Base-by-base conservation (phyloP, 1,140 invertebrate species). In the Triops longicaudatus region DNA sequence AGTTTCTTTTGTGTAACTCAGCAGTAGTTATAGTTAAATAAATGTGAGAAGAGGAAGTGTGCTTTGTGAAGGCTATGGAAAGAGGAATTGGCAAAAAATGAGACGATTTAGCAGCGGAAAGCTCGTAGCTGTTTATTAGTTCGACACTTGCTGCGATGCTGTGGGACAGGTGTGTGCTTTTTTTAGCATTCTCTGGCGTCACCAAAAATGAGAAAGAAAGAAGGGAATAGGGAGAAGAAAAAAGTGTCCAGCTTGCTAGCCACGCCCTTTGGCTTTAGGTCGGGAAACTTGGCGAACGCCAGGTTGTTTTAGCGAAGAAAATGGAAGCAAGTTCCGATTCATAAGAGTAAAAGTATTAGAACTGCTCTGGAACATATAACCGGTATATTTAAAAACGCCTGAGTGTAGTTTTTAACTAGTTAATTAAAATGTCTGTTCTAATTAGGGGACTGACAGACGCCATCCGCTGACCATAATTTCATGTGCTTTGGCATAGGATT, bases 101-200 rank as follows among this genome's bases (percentile, higher is more conserved):
- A 37, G 31, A 7, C 31, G 31, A 37, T 37, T 37, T 37, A 37
- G 31, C 31, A 37, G 31, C 31, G 31, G 31, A 37, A 37, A 37
- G 31, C 7, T 37, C 31, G 9, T 9, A 17, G 22, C 73, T 74
- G 37, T 41, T 42, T 22, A 42, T 26, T 42, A 74, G 43, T 74
- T 42, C 73, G 73, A 74, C 37, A 44, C 43, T 74, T 44, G 73
- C 43, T 44, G 73, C 43, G 37, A 42, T 42, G 37, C 9, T 44
- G 73, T 42, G 43, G 73, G 28, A 42, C 43, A 74, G 73, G 73
- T 41, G 73, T 74, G 73, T 74, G 22, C 73, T 27, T 74, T 44
- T 41, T 74, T 27, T 27, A 26, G 73, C 37, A 74, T 42, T 74
- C 31, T 37, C 22, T 41, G 37, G 28, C 37, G 43, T 44, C 73